phyloP scores from a whole-genome alignment of 2,113 vertebrate genomes.

The Cephalopholis sonnerati region DNA sequence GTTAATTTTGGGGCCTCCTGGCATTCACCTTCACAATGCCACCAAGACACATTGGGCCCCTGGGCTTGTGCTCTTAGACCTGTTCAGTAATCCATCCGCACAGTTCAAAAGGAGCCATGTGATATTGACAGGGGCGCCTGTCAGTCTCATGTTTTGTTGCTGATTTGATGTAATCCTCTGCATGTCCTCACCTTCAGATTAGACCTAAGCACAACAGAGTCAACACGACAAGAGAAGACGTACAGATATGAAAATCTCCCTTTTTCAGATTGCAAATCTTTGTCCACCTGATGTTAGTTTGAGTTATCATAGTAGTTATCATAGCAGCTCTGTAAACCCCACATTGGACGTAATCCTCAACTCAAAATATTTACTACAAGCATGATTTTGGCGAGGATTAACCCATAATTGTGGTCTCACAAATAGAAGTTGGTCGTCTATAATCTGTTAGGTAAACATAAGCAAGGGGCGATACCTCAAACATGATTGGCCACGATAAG shows the following conservation, averaged over 20 bases:
- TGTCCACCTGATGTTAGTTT: neutral
- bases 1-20: no score
- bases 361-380: slow-evolving; percentile 71
- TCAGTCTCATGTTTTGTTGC: slow-evolving; percentile 37
- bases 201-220: slow-evolving; percentile 25
- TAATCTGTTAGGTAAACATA: slow-evolving; percentile 72
- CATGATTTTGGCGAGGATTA: slow-evolving; percentile 50
- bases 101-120: neutral
- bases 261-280: neutral
- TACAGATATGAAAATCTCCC: neutral
- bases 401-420: slow-evolving; percentile 29
- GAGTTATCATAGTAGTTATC: neutral
- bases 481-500: slow-evolving; percentile 38
- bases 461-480: slow-evolving; percentile 24
- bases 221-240: neutral
- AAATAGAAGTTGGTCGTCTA: neutral
- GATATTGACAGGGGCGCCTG: slow-evolving; percentile 9
- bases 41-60: no score
- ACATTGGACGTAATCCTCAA: slow-evolving; percentile 25
- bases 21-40: no score
- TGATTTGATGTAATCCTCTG: slow-evolving; percentile 36
- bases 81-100: no score
- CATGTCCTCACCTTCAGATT: slow-evolving; percentile 27
- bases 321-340: slow-evolving; percentile 9
- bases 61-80: no score